Evolutionary conservation across 2,797 vertebrate species (phyloP), one percentile per base, ranked within the genome.

Genomic region (Coluber constrictor): DNA sequence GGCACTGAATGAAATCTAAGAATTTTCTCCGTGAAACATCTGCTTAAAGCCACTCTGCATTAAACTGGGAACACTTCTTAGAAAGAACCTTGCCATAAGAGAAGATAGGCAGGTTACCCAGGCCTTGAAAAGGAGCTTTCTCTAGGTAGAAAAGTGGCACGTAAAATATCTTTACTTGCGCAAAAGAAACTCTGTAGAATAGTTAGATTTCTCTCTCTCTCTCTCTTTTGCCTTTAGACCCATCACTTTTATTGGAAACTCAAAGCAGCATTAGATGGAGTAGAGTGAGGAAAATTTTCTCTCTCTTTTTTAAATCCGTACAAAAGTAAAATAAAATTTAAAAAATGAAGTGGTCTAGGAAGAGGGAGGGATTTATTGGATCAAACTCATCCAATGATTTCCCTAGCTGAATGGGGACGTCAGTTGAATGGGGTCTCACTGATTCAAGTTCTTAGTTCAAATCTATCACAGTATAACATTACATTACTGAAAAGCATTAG

Each of bases 1-100:
- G 57, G 29, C 88, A 23, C 59, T 29, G 74, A 93, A 94, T 92
- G 20, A 88, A 93, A 92, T 32, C 20, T n/a, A 93, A 88, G 37
- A 61, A 91, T 88, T 55, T 90, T 91, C 43, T 83, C 66, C 2
- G 15, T 79, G 18, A 91, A 93, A 93, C 88, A 37, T n/a, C 37
- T 27, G 37, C 55, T 51, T 32, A 88, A 79, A 79, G 70, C 59
- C n/a, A 55, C 43, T 87, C 59, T 55, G 15, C 63, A 79, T 87
- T 57, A 51, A 56, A 51, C 6, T 12, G 6, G 15, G 47, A 11
- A 29, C n/a, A 57, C 18, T 15, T 90, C 27, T 90, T 47, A 70
- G 27, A 63, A 61, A 29, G 13, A 86, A 54, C 66, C 6, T 56
- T 79, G 27, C 47, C 37, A 60, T 56, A 32, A 87, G 13, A 43